Evolutionary conservation across 2,888 invertebrate species (phyloP).

Genomic region (Drosophila leonis): DNA sequence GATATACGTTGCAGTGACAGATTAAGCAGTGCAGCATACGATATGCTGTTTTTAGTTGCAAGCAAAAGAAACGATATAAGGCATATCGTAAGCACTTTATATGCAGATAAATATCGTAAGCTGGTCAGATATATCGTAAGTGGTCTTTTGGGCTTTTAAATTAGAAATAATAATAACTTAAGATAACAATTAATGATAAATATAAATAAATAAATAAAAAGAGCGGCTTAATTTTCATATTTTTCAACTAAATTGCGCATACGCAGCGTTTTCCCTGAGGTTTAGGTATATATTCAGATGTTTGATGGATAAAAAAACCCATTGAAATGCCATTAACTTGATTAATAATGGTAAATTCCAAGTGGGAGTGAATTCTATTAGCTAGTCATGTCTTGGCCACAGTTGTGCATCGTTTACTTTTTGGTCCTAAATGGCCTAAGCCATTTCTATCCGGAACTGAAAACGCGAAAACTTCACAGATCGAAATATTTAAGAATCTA

Average conservation of each 20-base stretch:
- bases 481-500: not conserved
- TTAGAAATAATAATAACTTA: not conserved
- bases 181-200: not conserved
- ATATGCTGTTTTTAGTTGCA: no score
- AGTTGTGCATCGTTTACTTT: not conserved
- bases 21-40: not conserved
- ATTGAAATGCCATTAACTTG: not conserved
- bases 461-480: not conserved
- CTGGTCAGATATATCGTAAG: not conserved
- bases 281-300: not conserved
- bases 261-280: not conserved
- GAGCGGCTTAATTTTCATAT: not conserved
- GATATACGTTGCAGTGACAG: not conserved
- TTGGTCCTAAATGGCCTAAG: conserved; percentile 2
- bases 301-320: not conserved
- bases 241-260: not conserved
- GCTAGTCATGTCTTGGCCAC: conserved; percentile 10
- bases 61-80: not conserved
- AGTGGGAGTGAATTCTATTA: accelerated
- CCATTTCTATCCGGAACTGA: not conserved
- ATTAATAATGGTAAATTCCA: not conserved
- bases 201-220: not conserved
- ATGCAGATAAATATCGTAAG: not conserved
- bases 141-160: not conserved
- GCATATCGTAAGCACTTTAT: not conserved